Evolutionary conservation across 2,113 vertebrate species (phyloP).

Genomic region (Heptranchias perlo): DNA sequence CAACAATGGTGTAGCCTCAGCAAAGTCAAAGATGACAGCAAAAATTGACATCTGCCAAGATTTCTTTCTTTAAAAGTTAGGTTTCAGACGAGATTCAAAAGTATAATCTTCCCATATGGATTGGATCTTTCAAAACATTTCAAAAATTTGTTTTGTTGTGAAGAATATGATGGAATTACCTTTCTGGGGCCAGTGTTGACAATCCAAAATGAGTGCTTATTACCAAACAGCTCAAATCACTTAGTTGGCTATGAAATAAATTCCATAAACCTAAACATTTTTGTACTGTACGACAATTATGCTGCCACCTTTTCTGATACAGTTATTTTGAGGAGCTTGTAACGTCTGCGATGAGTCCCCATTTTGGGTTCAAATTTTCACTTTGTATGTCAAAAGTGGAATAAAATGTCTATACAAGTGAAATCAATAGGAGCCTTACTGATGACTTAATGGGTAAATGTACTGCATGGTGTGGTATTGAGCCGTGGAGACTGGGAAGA

Average conservation of each 20-base stretch:
- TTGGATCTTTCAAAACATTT: background rate
- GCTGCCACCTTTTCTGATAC: background rate
- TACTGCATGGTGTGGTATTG: background rate
- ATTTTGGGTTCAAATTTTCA: background rate
- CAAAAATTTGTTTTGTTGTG: background rate
- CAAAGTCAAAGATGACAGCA: background rate
- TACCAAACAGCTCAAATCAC: background rate
- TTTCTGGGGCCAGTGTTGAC: background rate
- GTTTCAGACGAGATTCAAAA: background rate
- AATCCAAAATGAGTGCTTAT: background rate
- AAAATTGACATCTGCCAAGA: background rate
- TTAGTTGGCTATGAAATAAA: background rate
- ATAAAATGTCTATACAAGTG: background rate
- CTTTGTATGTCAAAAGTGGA: background rate
- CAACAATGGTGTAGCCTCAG: background rate
- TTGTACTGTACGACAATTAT: background rate
- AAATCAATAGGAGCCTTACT: background rate
- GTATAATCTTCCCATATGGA: no score
- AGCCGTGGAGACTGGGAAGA: background rate
- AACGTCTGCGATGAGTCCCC: background rate
- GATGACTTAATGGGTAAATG: background rate
- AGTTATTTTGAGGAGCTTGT: no score
- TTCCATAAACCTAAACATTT: background rate
- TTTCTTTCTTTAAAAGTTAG: background rate
- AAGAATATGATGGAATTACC: background rate